A percentile compares a stretch with the other conserved stretches of the same genome.
Conservation (phyloP, 2,888 invertebrate genomes). For the Augochlorella aurata region DNA sequence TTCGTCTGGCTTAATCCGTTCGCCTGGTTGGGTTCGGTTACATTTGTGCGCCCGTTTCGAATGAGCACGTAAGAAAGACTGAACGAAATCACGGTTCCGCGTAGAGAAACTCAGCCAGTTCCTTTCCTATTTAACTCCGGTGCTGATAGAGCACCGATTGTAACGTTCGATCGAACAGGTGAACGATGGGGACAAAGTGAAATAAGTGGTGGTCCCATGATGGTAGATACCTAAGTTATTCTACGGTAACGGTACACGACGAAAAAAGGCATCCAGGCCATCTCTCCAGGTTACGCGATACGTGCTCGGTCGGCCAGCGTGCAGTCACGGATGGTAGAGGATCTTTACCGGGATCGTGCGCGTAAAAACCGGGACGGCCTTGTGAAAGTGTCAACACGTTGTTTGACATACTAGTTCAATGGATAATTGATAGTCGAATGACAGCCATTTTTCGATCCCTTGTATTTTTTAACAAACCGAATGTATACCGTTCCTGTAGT, state of each 20-base stretch:
- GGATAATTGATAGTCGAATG: too few species aligned
- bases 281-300: conserved; percentile 48
- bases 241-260: conserved; percentile 75
- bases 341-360: conserved; percentile 20
- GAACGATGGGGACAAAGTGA: conserved; percentile 57
- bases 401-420: background rate
- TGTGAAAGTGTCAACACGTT: conserved; percentile 24
- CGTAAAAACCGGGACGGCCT: conserved; percentile 4
- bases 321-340: conserved; percentile 21
- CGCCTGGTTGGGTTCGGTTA: background rate
- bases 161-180: conserved; percentile 47
- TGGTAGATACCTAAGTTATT: conserved; percentile 69
- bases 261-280: conserved; percentile 79
- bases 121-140: conserved; percentile 27
- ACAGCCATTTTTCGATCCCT: background rate
- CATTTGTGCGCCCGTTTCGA: conserved; percentile 34
- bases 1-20: conserved; percentile 4
- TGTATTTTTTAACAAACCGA: background rate
- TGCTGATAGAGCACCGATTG: conserved; percentile 45
- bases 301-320: conserved; percentile 20
- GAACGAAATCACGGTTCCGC: conserved; percentile 18
- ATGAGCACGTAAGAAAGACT: conserved; percentile 44
- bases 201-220: conserved; percentile 57
- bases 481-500: too few species aligned
- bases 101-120: conserved; percentile 20